Base-by-base conservation (phyloP, 2,113 vertebrate genomes). In the Scomber scombrus region DNA sequence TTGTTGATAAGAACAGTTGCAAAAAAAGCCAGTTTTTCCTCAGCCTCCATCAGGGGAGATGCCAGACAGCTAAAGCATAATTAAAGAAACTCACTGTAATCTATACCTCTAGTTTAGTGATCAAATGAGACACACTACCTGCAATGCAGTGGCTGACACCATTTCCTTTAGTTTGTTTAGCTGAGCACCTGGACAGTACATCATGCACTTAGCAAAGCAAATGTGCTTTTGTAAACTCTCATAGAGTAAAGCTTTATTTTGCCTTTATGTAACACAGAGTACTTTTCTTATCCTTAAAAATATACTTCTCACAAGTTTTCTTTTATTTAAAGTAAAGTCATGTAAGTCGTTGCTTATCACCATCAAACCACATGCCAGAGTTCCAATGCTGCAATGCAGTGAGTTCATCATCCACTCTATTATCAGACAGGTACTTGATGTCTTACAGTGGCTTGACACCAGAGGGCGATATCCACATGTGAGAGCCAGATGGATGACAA, bases 351-450 rank as follows among this genome's bases (percentile, higher is more conserved):
- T 26, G 23, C 23, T 63, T 52, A 87, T 80, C 62, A 40, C 10
- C 52, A 80, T 81, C 55, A 60, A 82, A 81, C 40, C 77, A 57
- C 68, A 70, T 78, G 74, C 79, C 68, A 69, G 64, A 9, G 50
- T 73, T 65, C n/a, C 79, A 75, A 18, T 90, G 90, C 93, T 95
- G 93, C 94, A 95, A 93, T 95, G 94, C 93, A 94, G 94, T 89
- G 90, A 90, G 71, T 88, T 62, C n/a, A 83, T 80, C 75, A 49
- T 64, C 63, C 16, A 49, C 9, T 13, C 6, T 52, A 15, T 45
- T 34, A 23, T 72, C 64, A 1, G 62, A 66, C 31, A n/a, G 11
- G 26, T 26, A 15, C 19, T 21, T 29, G 43, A 1, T 85, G 90
- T 81, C 64, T 12, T 85, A 47, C 68, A 65, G 8, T 10, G 49